Evolutionary conservation across 30 jellyfish, hydroid and myxozoan species (phyloP).

Genomic region (Sanderia malayensis): DNA sequence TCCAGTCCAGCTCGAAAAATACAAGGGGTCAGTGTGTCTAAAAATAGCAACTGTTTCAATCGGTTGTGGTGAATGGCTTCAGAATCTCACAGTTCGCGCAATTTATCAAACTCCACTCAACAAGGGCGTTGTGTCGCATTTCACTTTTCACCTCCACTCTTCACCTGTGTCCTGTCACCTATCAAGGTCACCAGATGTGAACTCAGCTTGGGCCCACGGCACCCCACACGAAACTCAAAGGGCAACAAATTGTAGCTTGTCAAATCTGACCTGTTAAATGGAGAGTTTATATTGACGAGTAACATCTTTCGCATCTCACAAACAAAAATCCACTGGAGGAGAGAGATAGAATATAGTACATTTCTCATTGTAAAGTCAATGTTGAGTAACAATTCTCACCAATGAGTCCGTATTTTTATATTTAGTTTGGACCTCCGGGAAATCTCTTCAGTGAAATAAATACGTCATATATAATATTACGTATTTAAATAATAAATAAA

Average conservation of each 20-base stretch:
- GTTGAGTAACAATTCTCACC: too few relatives aligned
- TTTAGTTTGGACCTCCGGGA: too few relatives aligned
- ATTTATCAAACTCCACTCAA: constrained; percentile 37
- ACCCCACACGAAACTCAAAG: constrained; percentile 52
- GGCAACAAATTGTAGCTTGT: constrained; percentile 20
- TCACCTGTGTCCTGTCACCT: constrained; percentile 73
- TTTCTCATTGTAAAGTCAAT: too few relatives aligned
- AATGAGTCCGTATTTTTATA: too few relatives aligned
- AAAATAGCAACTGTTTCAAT: constrained; percentile 22
- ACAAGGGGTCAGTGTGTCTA: too few relatives aligned
- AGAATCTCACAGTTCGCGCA: constrained; percentile 21
- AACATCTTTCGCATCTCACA: constrained; percentile 20
- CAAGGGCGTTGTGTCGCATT: constrained; percentile 41
- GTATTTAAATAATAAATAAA: too few relatives aligned
- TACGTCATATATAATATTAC: too few relatives aligned
- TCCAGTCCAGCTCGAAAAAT: too few relatives aligned
- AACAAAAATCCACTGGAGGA: too few relatives aligned
- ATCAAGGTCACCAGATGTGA: constrained; percentile 43
- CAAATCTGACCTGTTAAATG: constrained; percentile 14
- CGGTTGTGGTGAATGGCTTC: background rate
- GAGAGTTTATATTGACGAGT: constrained; percentile 39
- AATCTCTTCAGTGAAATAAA: too few relatives aligned
- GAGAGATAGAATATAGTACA: too few relatives aligned
- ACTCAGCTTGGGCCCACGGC: constrained; percentile 62
- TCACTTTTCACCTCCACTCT: constrained; percentile 58